phyloP scores from a whole-genome alignment of 2,888 invertebrate species.

The Hyposoter didymator region DNA sequence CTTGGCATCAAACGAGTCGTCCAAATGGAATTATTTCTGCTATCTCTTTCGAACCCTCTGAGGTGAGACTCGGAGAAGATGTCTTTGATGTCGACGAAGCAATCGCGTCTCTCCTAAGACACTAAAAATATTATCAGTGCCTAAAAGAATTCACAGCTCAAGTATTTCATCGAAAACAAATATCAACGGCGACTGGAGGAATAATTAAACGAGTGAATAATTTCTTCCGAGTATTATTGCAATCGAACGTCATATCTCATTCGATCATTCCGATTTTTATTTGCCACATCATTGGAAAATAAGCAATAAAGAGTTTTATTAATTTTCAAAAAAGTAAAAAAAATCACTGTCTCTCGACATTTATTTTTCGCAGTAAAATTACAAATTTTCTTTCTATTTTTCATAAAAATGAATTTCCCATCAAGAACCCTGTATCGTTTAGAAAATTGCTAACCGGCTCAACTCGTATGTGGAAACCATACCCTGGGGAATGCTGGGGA shows the following conservation, averaged over 20 bases:
- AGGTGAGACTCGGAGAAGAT: constrained; percentile 47
- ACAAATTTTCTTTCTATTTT: not conserved
- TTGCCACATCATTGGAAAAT: not conserved
- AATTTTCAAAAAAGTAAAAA: not conserved
- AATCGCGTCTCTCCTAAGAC: constrained; percentile 53
- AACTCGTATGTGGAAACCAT: constrained; percentile 63
- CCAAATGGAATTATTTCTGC: constrained; percentile 65
- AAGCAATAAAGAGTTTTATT: not conserved
- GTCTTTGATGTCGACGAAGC: constrained; percentile 76
- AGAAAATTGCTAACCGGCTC: constrained; percentile 65
- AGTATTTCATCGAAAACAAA: constrained; percentile 4
- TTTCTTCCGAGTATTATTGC: not conserved
- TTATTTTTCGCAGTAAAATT: not conserved
- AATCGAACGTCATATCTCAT: not conserved
- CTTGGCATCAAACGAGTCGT: constrained; percentile 66
- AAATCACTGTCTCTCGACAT: not conserved
- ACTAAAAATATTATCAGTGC: constrained; percentile 27
- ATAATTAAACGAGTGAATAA: not conserved
- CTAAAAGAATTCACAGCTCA: not conserved
- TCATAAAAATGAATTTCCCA: not conserved
- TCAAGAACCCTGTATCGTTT: constrained; percentile 10
- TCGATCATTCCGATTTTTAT: not conserved
- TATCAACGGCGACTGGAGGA: not conserved
- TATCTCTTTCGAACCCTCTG: constrained; percentile 23
- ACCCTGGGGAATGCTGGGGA: constrained; percentile 68